A percentile compares a stretch with the other conserved stretches of the same genome.
Evolutionary conservation across 2,797 vertebrate species (phyloP).

Genomic region (Bradypus variegatus): DNA sequence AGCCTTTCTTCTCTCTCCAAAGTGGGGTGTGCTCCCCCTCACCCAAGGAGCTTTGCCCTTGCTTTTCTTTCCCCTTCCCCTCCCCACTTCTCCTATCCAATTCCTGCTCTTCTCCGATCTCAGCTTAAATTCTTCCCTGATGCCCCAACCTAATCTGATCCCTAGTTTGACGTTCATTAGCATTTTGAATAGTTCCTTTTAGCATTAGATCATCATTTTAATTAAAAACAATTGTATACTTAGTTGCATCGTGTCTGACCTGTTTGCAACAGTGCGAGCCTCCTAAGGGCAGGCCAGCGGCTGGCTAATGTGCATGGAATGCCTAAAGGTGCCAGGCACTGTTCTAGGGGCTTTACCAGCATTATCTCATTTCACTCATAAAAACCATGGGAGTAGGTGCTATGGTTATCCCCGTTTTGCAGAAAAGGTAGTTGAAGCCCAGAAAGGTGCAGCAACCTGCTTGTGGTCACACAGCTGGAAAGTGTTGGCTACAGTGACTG

Average conservation of each 20-base stretch:
- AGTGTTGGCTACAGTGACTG: rapidly evolving
- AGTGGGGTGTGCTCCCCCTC: no score
- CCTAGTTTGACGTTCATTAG: rapidly evolving
- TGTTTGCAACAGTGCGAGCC: rapidly evolving
- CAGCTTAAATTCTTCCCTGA: background rate
- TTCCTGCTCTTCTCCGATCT: rapidly evolving
- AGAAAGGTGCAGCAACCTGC: background rate
- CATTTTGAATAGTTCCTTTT: background rate
- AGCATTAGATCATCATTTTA: background rate
- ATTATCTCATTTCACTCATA: background rate
- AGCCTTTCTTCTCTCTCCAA: no score
- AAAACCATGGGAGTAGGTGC: rapidly evolving
- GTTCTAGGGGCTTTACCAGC: rapidly evolving
- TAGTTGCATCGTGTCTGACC: rapidly evolving
- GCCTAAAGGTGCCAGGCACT: background rate
- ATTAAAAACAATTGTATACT: background rate
- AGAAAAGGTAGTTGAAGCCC: background rate
- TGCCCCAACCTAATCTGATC: rapidly evolving
- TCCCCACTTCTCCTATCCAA: background rate
- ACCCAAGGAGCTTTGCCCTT: rapidly evolving
- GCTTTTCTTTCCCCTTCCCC: background rate
- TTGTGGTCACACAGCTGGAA: background rate
- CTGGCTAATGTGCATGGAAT: rapidly evolving
- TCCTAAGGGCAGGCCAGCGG: rapidly evolving
- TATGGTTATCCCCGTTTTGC: background rate